Conservation (phyloP, 2,888 invertebrate genomes). For the Tachina fera region DNA sequence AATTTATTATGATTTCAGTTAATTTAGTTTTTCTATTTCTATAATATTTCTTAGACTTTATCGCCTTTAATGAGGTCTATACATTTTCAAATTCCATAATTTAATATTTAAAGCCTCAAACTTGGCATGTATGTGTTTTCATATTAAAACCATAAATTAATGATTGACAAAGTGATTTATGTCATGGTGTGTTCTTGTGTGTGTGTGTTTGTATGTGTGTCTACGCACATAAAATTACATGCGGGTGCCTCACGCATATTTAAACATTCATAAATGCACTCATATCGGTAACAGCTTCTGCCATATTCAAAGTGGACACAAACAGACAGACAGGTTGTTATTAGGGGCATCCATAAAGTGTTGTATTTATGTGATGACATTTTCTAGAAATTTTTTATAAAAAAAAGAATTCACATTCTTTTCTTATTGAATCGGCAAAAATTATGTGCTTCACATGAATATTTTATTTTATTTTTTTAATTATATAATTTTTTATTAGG, state of each 20-base stretch:
- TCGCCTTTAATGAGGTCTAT: background rate
- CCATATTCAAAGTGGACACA: background rate
- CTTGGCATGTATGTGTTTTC: background rate
- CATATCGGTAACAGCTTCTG: conserved; percentile 21
- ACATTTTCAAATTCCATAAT: background rate
- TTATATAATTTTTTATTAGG: too few species aligned
- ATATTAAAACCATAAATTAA: conserved; percentile 56
- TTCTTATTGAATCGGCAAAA: too few species aligned
- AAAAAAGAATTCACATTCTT: too few species aligned
- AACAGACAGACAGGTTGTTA: background rate
- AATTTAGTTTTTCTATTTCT: background rate
- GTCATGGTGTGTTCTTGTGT: conserved; percentile 10
- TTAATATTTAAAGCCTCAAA: background rate
- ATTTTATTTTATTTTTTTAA: too few species aligned
- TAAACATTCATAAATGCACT: conserved; percentile 17
- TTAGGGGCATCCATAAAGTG: background rate
- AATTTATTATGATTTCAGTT: too few species aligned
- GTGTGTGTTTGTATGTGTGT: background rate
- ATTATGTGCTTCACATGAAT: too few species aligned
- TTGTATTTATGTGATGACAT: too few species aligned
- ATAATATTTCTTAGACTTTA: background rate
- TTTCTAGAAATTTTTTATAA: too few species aligned
- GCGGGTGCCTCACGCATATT: conserved; percentile 8
- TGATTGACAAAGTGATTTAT: conserved; percentile 68
- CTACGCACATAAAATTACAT: conserved; percentile 1